phyloP scores from a whole-genome alignment of 2,113 vertebrate genomes.

The Psephotus haematonotus region DNA sequence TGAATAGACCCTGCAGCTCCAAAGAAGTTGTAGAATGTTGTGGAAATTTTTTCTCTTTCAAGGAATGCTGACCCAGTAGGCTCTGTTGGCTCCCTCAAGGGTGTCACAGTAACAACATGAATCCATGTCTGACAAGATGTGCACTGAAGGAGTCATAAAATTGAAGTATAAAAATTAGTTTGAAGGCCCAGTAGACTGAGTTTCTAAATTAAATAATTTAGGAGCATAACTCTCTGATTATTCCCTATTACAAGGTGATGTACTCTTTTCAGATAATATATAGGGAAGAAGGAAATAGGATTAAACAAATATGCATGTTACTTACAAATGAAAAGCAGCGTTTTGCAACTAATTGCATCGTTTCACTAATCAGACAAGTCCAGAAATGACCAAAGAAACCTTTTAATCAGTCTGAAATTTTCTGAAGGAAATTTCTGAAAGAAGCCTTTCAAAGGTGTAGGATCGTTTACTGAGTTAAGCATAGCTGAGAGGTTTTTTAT shows the following conservation, averaged over 20 bases:
- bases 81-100: background rate
- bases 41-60: background rate
- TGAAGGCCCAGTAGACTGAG: background rate
- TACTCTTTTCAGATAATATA: background rate
- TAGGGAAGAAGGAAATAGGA: background rate
- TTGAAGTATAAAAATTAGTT: background rate
- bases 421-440: background rate
- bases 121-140: background rate
- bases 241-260: background rate
- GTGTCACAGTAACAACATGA: background rate
- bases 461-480: background rate
- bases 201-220: background rate
- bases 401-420: background rate
- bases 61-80: background rate
- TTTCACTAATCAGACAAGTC: background rate
- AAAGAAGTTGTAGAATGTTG: background rate
- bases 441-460: background rate
- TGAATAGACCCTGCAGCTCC: background rate
- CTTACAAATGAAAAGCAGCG: background rate
- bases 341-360: background rate
- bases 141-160: background rate
- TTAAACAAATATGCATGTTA: background rate
- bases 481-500: background rate
- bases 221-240: background rate
- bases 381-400: background rate